Evolutionary conservation across 2,797 vertebrate genomes (phyloP).

Genomic region (Phyllotis vaccarum): DNA sequence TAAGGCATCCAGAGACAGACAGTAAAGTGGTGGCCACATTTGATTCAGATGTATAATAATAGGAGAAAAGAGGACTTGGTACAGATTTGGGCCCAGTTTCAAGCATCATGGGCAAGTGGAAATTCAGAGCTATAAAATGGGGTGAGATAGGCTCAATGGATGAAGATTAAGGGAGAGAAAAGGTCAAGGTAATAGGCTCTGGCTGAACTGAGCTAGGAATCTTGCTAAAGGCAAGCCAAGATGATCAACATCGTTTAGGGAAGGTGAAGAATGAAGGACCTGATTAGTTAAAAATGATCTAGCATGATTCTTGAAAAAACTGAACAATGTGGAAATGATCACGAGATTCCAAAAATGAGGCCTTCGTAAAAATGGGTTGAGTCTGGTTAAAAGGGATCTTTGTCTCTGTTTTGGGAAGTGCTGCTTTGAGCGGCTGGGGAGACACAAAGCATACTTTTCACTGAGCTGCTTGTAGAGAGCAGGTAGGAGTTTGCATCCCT

Average conservation of each 20-base stretch:
- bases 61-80: neutral
- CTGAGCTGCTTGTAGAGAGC: neutral
- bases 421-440: neutral
- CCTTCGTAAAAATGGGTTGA: neutral
- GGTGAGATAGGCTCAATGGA: too few species aligned
- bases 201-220: neutral
- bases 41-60: too few species aligned
- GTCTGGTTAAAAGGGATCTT: neutral
- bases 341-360: neutral
- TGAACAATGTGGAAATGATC: neutral
- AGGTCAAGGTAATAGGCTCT: neutral
- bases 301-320: neutral
- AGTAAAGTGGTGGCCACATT: neutral
- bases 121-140: neutral
- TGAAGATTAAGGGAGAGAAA: neutral
- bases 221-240: neutral
- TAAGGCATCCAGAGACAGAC: neutral
- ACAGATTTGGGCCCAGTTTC: neutral
- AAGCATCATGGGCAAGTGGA: neutral
- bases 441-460: neutral
- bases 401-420: neutral
- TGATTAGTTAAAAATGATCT: neutral
- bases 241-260: neutral
- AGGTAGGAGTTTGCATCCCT: neutral
- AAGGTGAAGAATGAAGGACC: neutral